Base-by-base conservation (phyloP, 2,888 invertebrate genomes). In the Troides aeacus region DNA sequence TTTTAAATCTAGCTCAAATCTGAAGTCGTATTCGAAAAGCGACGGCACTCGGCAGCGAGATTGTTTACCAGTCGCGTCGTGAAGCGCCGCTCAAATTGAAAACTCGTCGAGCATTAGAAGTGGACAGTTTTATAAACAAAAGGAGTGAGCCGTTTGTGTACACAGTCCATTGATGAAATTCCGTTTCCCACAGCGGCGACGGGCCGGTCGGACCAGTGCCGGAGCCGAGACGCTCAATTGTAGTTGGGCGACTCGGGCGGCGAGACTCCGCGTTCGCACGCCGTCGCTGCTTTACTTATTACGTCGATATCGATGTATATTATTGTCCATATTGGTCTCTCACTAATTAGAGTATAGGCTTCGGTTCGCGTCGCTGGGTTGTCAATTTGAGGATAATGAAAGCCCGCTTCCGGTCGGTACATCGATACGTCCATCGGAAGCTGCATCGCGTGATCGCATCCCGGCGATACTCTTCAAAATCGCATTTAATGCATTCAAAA, bases 121-220 rank as follows among this genome's bases (percentile, higher is more conserved):
- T 90, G 88, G 90, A 89, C 89, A 90, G 92, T 92, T 92, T 91
- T 86, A 88, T 90, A 92, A 92, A 92, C 90, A 92, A 89, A 86
- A 82, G 79, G 78, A 84, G 83, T 82, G 82, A 81, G 80, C 80
- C 80, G 82, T 80, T 79, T 84, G 84, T 85, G 82, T 85, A 82
- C 86, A 81, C 84, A 82, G 83, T 75, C 84, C 87, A 90, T 90
- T 90, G 89, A 88, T 84, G 85, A 85, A 84, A 84, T 81, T 85
- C 78, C 78, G 82, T 85, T 89, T 90, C 89, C 88, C 91, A 90
- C 89, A 89, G 82, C 78, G 81, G 78, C 78, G 80, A 78, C 77
- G 81, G 79, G 82, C 85, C 82, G 84, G 83, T 82, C 79, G 78
- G 81, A 81, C 89, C 85, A 87, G 87, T 88, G 89, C 82, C 82